Evolutionary conservation across 2,888 invertebrate genomes (phyloP), one percentile per base, ranked within the genome.

Genomic region (Brachynemurus nebulosus): DNA sequence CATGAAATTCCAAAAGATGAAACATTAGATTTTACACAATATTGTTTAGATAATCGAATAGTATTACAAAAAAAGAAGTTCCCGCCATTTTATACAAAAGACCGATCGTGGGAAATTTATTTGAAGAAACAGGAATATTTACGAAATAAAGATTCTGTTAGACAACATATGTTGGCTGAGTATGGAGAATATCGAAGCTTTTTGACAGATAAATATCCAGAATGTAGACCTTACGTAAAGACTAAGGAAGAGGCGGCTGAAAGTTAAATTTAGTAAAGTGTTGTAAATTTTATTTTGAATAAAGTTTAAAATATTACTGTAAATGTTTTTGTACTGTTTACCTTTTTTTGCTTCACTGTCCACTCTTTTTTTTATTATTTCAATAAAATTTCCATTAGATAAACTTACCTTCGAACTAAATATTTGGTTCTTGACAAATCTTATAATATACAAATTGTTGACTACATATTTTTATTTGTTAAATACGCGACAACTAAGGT

Each of bases 161-260:
- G 72, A 47, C 56, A 70, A 11, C 68, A 78, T 51, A 62, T 85
- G 52, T 67, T 71, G 48, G 72, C 74, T 0, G 78, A 86, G 57
- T 74, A 83, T 62, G 86, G 85, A 2, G 74, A 77, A 51, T 57
- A 83, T 1, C 72, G 75, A 51, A 86, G 84, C 59, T 86, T 86
- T 57, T 64, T 84, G 8, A 73, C 73, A 4, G 80, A 84, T 43
- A 74, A 75, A 57, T 78, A 83, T 63, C 85, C 86, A 0, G 80
- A 79, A 68, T 77, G 64, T 64, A 66, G 52, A 49, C 59, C 59
- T 9, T 47, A 50, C 36, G 58, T 54, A 44, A 45, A 41, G 36
- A 50, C 51, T 17, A 51, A 49, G 14, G 57, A 56, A 46, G 52
- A 57, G 44, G 47, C 50, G 42, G 51, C 46, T 40, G 20, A 25